Base-by-base conservation (phyloP, 2,888 invertebrate species). In the Sminthurides aquaticus region DNA sequence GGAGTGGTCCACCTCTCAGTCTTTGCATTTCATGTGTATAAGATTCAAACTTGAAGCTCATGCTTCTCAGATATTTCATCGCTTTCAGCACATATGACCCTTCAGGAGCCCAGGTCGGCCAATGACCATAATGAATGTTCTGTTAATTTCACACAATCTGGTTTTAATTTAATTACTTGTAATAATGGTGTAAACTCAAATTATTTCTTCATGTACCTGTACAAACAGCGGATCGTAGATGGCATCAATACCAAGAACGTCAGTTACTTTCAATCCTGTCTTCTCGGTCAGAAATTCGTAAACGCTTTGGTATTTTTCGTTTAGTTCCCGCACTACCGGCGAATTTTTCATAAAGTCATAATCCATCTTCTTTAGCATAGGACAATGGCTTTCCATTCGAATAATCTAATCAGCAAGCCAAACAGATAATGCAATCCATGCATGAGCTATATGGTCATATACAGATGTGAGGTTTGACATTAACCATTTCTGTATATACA, bases 71-170 rank as follows among this genome's bases (percentile, higher is more conserved):
- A 48, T 82, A 81, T 49, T 79, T 77, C 80, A 91, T 79, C 5
- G 57, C 28, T 75, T 85, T 83, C 1, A 84, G 79, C 8, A 25
- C 48, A 26, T 56, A 22, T 43, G 43, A 43, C 11, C 18, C 18
- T 26, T 79, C 79, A 49, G 83, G 82, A 0, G 89, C 85, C 90
- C 90, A 90, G 54, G 83, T 81, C 0, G 91, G 91, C n/a, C 91
- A 78, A 56, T 83, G 81, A 43, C 90, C 80, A 8, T 86, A 86
- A 66, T 88, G 84, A 59, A 83, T 78, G 60, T 83, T 79, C 80
- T 81, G 69, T 60, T 49, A 56, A 34, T 28, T 49, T 57, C 57
- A 67, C 20, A n/a, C 20, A 22, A 56, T n/a, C n/a, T n/a, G n/a
- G n/a, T 55, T 43, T 52, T 67, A 20, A 43, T 3, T 43, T 56